phyloP scores from a whole-genome alignment of 2,797 vertebrate species.

The Chelon labrosus region DNA sequence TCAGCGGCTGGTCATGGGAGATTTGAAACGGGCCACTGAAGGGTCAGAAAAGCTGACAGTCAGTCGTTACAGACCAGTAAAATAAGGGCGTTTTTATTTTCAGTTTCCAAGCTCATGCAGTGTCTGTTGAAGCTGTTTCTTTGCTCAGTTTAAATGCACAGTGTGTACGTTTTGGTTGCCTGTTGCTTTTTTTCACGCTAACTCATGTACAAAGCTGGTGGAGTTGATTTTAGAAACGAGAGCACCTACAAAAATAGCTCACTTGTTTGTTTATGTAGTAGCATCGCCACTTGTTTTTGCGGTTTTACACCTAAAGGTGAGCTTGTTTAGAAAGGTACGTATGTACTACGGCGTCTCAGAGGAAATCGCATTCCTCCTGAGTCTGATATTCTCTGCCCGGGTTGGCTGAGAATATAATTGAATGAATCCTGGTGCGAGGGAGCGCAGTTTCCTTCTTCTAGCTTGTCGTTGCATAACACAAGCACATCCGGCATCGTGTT shows the following conservation, averaged over 20 bases:
- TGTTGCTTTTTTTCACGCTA: no score
- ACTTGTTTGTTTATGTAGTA: not conserved
- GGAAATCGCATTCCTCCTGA: not conserved
- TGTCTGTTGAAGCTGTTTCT: no score
- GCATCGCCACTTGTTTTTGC: no score
- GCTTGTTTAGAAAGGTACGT: not conserved
- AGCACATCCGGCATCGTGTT: constrained; percentile 53
- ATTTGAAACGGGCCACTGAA: not conserved
- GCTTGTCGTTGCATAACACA: constrained; percentile 22
- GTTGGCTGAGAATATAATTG: constrained; percentile 21
- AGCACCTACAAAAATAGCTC: no score
- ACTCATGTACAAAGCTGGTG: no score
- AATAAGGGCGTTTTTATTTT: not conserved
- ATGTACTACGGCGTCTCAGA: not conserved
- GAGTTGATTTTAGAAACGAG: no score
- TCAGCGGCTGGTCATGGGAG: not conserved
- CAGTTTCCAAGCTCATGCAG: not conserved
- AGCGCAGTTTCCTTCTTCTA: constrained; percentile 35
- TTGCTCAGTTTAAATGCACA: no score
- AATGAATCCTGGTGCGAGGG: constrained; percentile 5
- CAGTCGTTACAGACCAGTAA: not conserved
- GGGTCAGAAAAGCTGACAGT: constrained; percentile 10
- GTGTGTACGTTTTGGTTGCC: no score
- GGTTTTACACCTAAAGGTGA: not conserved
- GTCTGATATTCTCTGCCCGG: constrained; percentile 3